Conservation (phyloP, 2,888 invertebrate genomes). For the Drosophila melanocephala region DNA sequence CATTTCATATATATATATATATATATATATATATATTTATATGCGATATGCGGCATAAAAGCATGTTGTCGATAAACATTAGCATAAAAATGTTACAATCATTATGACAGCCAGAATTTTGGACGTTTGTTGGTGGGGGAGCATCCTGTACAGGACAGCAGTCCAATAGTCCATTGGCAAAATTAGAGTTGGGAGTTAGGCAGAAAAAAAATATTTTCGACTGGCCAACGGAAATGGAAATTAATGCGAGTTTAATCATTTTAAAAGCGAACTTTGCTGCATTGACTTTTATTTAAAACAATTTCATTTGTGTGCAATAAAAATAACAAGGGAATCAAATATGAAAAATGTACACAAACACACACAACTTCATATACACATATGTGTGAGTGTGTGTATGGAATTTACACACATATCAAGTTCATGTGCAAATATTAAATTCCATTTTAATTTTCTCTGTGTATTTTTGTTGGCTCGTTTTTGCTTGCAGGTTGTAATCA, state of each 20-base stretch:
- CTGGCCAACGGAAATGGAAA: slow-evolving; percentile 56
- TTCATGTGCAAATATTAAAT: slow-evolving; percentile 74
- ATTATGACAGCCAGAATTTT: slow-evolving; percentile 47
- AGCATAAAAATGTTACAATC: slow-evolving; percentile 80
- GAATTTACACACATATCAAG: slow-evolving; percentile 51
- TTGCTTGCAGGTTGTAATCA: slow-evolving; percentile 77
- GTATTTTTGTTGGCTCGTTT: slow-evolving; percentile 46
- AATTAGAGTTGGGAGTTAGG: slow-evolving; percentile 33
- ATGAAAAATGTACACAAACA: slow-evolving; percentile 39
- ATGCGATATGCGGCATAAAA: slow-evolving; percentile 58
- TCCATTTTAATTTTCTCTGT: slow-evolving; percentile 60
- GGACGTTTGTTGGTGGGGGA: neutral
- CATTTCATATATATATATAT: slow-evolving; percentile 12
- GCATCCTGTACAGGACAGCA: neutral
- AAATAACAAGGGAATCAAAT: slow-evolving; percentile 50
- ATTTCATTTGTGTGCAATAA: slow-evolving; percentile 56
- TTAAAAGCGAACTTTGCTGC: slow-evolving; percentile 72
- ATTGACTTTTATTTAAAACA: slow-evolving; percentile 78
- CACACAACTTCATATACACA: slow-evolving; percentile 2
- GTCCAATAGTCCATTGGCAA: slow-evolving; percentile 41
- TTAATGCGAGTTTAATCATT: slow-evolving; percentile 79
- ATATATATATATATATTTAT: slow-evolving; percentile 1
- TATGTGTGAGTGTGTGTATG: neutral
- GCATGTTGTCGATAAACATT: slow-evolving; percentile 77
- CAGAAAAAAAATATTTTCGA: neutral